Percentiles rank a stretch among this genome's conserved stretches.
phyloP scores from a whole-genome alignment of 2,888 invertebrate genomes.

The Leucania comma region DNA sequence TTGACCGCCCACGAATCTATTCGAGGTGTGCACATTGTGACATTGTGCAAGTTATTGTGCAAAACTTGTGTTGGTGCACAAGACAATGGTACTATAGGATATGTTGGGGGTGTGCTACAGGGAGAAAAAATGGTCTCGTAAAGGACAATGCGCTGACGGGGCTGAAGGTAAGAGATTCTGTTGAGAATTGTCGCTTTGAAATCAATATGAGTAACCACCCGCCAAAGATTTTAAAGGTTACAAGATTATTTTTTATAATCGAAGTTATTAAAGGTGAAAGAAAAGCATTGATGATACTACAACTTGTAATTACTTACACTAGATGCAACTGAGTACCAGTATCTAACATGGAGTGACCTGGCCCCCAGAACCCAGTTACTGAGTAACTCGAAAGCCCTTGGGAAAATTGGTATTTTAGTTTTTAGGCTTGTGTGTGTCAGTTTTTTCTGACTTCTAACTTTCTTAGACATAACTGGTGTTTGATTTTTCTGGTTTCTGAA shows the following conservation, averaged over 20 bases:
- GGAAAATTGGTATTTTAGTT: too few relatives aligned
- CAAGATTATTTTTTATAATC: neutral
- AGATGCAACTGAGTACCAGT: too few relatives aligned
- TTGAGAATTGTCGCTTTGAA: neutral
- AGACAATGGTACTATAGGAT: constrained; percentile 31
- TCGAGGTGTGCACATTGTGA: constrained; percentile 12
- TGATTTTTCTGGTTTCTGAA: too few relatives aligned
- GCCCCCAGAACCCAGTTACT: too few relatives aligned
- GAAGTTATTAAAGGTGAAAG: neutral
- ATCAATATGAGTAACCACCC: neutral
- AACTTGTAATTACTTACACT: neutral
- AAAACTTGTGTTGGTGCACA: constrained; percentile 34
- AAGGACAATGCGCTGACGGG: neutral
- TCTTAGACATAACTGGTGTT: too few relatives aligned
- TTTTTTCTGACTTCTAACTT: too few relatives aligned
- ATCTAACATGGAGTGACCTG: too few relatives aligned
- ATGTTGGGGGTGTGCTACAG: constrained; percentile 24
- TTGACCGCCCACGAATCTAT: constrained; percentile 58
- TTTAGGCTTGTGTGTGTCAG: too few relatives aligned
- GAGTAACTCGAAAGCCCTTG: too few relatives aligned
- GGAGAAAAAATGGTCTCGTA: neutral
- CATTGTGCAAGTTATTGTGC: constrained; percentile 53
- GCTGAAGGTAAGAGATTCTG: neutral
- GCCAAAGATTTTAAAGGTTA: too few relatives aligned
- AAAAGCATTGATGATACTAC: too few relatives aligned